Evolutionary conservation across 2,888 invertebrate genomes (phyloP), one percentile per base, ranked within the genome.

Genomic region (Caenorhabditis japonica): DNA sequence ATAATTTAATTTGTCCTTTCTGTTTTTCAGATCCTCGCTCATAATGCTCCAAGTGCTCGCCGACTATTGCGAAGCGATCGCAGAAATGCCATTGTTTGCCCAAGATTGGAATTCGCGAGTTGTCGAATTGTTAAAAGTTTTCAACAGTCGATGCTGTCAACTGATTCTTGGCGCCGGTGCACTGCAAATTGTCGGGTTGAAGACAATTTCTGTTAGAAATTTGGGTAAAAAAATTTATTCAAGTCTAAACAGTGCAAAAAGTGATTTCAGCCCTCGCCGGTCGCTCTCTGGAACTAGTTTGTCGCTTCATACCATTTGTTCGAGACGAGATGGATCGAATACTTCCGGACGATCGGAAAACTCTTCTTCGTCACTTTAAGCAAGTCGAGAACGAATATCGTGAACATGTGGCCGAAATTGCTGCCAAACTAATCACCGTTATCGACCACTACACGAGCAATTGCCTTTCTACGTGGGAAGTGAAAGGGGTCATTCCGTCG

Each of bases 161-260:
- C 90, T 99, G 82, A 94, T 99, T 59, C 90, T 99, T 60, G 97
- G 97, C 43, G 97, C 97, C 39, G 97, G 97, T 43, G 97, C 99
- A 5, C 91, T 97, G 87, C 93, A 94, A 86, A 92, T 94, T 76
- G 95, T 95, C 36, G 97, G 97, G 0, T 84, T 90, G 46, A 90
- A 89, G 79, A 95, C 94, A 25, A 96, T 96, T 78, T 95, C 96
- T 4, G 95, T 94, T 84, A 93, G 94, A 34, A 96, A 97, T 90
- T 90, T 99, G 84, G 95, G 90, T 90, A 36, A 25, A 41, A 41
- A 8, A 19, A 21, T n/a, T 21, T 30, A 3, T 23, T 13, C 12
- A 39, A 12, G 30, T 10, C 8, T 25, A 21, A 3, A 12, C 27
- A 2, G 1, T 15, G 43, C 1, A 15, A 38, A 8, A 10, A 7